Evolutionary conservation across 92 coral and sea anemone species (phyloP), one percentile per base, ranked within the genome.

Genomic region (Palythoa caribaeorum): DNA sequence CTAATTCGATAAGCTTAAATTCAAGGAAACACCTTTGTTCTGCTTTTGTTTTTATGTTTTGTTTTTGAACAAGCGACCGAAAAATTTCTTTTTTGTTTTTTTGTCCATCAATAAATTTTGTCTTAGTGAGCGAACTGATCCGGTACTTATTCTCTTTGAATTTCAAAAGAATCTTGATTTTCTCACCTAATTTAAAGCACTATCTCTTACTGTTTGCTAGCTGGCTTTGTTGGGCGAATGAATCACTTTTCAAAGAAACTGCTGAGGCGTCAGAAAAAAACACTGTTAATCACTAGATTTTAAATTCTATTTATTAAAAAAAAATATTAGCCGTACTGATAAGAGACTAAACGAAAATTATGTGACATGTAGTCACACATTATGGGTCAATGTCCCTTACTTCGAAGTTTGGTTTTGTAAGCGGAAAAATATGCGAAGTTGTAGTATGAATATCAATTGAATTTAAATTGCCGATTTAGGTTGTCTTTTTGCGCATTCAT

Each of bases 131-230:
- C 35, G n/a, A 63, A 19, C 28, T n/a, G 70, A 19, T n/a, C 36
- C 2, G 9, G 21, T 63, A 21, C 70, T n/a, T 76, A 38, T 69
- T 62, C 16, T 79, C 19, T 60, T 57, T 79, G 57, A 21, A 37
- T 79, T 79, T 79, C 72, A 79, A 79, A 60, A 55, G 84, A 79
- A 57, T 15, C 21, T 13, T 60, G 1, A 60, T 2, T 16, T 60
- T 60, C 4, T 19, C 68, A 14, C 20, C 20, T 57, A 10, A 3
- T 57, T 57, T 57, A 57, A 57, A 57, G 63, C 15, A 17, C 28
- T 17, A n/a, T 5, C 21, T 63, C 17, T n/a, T 63, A 60, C n/a
- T 3, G 0, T 19, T 11, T 60, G 68, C 20, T 60, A 60, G 7
- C 17, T 28, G 17, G 68, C 3, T 5, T 15, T 11, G 62, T 55